These are phyloP conservation scores for Xenopus borealis DNA, from an alignment of 2,113 vertebrate genomes.

Conservation along the genomic window DNA sequence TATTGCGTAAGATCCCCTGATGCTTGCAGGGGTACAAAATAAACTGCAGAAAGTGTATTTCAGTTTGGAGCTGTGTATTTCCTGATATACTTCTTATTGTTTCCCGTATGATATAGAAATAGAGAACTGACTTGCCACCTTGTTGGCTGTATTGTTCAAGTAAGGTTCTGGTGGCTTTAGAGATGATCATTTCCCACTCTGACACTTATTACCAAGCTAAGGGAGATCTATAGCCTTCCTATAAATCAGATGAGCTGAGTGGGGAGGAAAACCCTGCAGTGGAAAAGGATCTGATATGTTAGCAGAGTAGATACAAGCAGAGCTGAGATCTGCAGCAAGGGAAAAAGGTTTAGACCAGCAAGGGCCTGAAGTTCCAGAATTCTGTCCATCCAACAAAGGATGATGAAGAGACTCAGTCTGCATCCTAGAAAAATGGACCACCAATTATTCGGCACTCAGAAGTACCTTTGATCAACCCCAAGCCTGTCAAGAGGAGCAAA, in stretches of 20 bases:
- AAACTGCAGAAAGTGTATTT: too few species aligned
- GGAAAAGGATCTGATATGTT: constrained; percentile 1
- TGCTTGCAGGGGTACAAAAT: too few species aligned
- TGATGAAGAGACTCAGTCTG: neutral
- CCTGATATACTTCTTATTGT: too few species aligned
- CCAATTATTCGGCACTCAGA: neutral
- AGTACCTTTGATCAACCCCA: neutral
- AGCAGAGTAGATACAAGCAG: constrained; percentile 19
- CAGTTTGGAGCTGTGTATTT: too few species aligned
- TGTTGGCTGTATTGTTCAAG: too few species aligned
- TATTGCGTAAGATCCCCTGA: too few species aligned
- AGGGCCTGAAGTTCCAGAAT: neutral
- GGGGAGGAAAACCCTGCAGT: constrained; percentile 3
- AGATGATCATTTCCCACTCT: neutral
- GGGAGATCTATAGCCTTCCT: constrained; percentile 26
- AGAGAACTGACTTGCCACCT: too few species aligned
- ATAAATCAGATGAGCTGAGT: neutral
- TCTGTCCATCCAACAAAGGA: neutral
- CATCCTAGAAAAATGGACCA: neutral
- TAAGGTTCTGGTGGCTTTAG: too few species aligned
- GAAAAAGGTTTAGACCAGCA: constrained; percentile 18
- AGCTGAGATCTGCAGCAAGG: neutral
- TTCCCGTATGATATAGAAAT: too few species aligned
- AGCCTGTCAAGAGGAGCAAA: constrained; percentile 1
- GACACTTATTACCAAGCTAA: constrained; percentile 30